Base-by-base conservation (phyloP, 1,140 invertebrate genomes). In the Samia ricini region DNA sequence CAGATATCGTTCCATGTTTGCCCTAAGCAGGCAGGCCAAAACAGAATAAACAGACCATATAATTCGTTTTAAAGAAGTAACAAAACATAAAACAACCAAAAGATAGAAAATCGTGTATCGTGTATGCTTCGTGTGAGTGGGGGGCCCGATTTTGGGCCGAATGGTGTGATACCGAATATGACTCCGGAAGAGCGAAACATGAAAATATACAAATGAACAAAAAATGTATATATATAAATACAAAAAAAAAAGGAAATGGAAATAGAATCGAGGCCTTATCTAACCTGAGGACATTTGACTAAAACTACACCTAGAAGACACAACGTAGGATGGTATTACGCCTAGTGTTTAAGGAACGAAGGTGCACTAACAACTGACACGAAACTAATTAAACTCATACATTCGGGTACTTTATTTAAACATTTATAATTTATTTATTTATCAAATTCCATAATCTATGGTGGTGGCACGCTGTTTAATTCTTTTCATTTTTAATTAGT, bases 131-230 rank as follows among this genome's bases (percentile, higher is more conserved):
- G 77, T 79, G 80, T 85, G 83, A 86, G 79, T 74, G 71, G 72
- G 80, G n/a, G n/a, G n/a, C n/a, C n/a, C n/a, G n/a, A n/a, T n/a
- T n/a, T n/a, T n/a, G n/a, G n/a, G n/a, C n/a, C n/a, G 26, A 33
- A 74, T 75, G 58, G 36, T 77, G 63, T 72, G 83, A 81, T 83
- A 85, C 79, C 67, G 77, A 84, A 85, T 86, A 88, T 85, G 85
- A 88, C 82, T 74, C 73, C 56, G 68, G 74, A 71, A 71, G 67
- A 79, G 77, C 72, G 81, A 86, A 72, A 62, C 24, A 84, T 80
- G 55, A 61, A 57, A 82, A 82, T 61, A 59, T 75, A 79, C 76
- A 74, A 68, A 71, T n/a, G 12, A 72, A 77, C 60, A 68, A 71
- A 68, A 79, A 76, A 42, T 42, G 12, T 12, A 42, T 42, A 42